These are phyloP conservation scores for Drosophila yooni DNA, from an alignment of 2,888 invertebrate genomes.

Conservation along the genomic window DNA sequence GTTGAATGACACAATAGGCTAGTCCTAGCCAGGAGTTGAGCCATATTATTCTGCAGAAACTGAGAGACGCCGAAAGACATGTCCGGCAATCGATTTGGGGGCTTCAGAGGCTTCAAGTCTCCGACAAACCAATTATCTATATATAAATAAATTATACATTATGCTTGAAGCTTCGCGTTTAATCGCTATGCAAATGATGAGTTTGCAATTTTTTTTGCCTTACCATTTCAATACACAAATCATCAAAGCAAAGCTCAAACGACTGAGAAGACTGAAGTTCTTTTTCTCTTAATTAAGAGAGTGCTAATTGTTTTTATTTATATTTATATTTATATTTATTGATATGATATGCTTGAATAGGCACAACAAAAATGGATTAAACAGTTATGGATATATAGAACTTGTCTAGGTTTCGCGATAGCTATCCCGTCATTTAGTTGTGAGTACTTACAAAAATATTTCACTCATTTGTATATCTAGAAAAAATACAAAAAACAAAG, in stretches of 20 bases:
- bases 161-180: background rate
- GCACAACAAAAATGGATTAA: no score
- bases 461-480: constrained; percentile 4
- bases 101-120: no score
- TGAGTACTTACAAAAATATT: background rate
- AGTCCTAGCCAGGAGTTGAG: background rate
- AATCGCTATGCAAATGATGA: background rate
- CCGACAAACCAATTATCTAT: background rate
- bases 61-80: background rate
- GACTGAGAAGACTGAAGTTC: background rate
- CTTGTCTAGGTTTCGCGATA: background rate
- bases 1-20: background rate
- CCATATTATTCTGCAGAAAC: background rate
- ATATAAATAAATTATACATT: background rate
- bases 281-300: background rate
- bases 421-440: background rate
- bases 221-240: background rate
- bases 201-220: background rate
- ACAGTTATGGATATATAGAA: background rate
- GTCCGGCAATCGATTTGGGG: no score
- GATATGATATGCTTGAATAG: background rate
- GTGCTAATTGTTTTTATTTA: background rate
- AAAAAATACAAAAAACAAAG: background rate
- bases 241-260: background rate
- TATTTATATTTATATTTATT: background rate